Evolutionary conservation across 2,888 invertebrate genomes (phyloP).

Genomic region (Apodemia hepburni): DNA sequence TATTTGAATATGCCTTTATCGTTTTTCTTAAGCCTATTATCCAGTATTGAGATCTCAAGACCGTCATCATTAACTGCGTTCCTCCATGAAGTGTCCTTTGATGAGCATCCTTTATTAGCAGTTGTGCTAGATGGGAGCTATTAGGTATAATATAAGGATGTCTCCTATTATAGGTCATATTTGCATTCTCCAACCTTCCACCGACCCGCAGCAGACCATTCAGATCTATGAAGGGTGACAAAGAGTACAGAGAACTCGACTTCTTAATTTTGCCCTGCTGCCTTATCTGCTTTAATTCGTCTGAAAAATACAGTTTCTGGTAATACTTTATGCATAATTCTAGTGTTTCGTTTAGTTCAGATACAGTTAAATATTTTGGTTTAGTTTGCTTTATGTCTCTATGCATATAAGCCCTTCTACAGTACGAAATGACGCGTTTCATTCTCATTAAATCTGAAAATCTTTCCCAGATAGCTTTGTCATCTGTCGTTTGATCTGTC

Average conservation of each 20-base stretch:
- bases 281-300: conserved; percentile 19
- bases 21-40: not conserved
- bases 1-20: not conserved
- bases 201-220: conserved; percentile 33
- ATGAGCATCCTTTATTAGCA: not conserved
- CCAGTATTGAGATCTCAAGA: not conserved
- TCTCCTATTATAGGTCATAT: conserved; percentile 16
- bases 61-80: not conserved
- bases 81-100: not conserved
- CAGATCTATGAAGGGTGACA: conserved; percentile 32
- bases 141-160: conserved; percentile 13
- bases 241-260: conserved; percentile 26
- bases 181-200: conserved; percentile 22
- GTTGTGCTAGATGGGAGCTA: not conserved
- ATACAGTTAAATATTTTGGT: conserved; percentile 21
- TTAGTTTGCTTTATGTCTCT: not conserved
- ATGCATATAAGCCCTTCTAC: conserved; percentile 19
- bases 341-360: conserved; percentile 29
- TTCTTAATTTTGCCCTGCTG: conserved; percentile 21
- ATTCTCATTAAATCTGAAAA: conserved; percentile 8
- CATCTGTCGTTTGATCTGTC: too few relatives aligned
- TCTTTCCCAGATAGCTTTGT: conserved; percentile 1
- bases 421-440: conserved; percentile 17
- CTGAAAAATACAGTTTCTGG: conserved; percentile 28
- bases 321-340: conserved; percentile 25